Evolutionary conservation across 1,140 invertebrate genomes (phyloP).

Genomic region (Eriocheir sinensis): DNA sequence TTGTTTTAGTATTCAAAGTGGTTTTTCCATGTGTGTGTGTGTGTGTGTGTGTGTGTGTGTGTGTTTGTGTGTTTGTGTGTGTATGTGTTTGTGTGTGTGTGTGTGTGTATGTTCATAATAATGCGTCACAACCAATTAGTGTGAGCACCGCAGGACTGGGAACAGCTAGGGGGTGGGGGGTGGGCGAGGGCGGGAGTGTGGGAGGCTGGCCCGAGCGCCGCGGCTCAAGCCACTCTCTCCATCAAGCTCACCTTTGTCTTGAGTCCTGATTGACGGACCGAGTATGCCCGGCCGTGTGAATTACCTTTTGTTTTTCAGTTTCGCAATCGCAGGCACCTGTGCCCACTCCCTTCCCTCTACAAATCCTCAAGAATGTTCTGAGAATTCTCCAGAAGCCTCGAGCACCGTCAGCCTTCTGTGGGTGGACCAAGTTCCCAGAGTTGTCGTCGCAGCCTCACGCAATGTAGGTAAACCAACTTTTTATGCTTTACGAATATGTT

Average conservation of each 20-base stretch:
- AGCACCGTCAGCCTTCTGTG: conserved; percentile 35
- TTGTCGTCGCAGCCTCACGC: neutral
- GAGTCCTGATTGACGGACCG: conserved; percentile 56
- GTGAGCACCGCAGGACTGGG: neutral
- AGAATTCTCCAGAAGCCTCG: conserved; percentile 71
- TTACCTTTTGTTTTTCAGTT: conserved; percentile 58
- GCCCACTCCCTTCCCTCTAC: conserved; percentile 39
- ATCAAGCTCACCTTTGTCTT: conserved; percentile 51
- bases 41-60: too few relatives aligned
- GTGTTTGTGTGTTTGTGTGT: too few relatives aligned
- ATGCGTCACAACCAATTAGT: neutral
- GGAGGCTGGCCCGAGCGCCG: neutral
- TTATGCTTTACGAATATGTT: too few relatives aligned
- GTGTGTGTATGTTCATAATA: neutral
- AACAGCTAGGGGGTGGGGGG: neutral
- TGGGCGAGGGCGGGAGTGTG: neutral
- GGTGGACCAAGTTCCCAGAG: conserved; percentile 9
- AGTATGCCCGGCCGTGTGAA: conserved; percentile 58
- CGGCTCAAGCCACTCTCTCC: neutral
- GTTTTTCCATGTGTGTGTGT: too few relatives aligned
- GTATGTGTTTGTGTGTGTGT: too few relatives aligned
- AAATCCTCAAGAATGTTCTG: conserved; percentile 68
- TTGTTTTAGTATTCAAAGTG: too few relatives aligned
- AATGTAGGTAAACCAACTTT: too few relatives aligned
- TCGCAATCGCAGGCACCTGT: conserved; percentile 68